Percentiles rank a stretch among this genome's conserved stretches.
These are phyloP conservation scores for Metopia argyrocephala DNA, from an alignment of 2,888 invertebrate genomes.

Conservation along the genomic window DNA sequence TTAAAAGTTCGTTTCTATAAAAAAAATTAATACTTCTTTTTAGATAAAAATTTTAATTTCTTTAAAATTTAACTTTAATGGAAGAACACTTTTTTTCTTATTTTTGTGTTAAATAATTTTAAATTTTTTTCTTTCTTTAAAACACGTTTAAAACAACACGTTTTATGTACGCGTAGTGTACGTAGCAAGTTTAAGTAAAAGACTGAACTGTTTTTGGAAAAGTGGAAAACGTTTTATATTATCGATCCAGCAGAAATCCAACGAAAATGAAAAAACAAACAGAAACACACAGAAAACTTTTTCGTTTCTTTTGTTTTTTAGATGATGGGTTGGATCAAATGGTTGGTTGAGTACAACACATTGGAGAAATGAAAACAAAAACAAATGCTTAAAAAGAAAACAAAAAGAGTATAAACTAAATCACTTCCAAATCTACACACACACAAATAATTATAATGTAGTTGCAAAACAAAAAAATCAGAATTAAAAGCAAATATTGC, in stretches of 20 bases:
- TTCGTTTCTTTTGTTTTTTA: not conserved
- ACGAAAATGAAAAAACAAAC: slow-evolving; percentile 59
- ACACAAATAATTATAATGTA: not conserved
- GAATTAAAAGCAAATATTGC: not conserved
- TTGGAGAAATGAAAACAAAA: slow-evolving; percentile 44
- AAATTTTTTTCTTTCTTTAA: slow-evolving; percentile 21
- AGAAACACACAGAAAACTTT: slow-evolving; percentile 27
- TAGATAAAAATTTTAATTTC: slow-evolving; percentile 22
- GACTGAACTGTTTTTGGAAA: slow-evolving; percentile 77
- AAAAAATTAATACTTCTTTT: slow-evolving; percentile 7
- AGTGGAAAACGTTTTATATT: slow-evolving; percentile 78
- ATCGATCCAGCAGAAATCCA: slow-evolving; percentile 72
- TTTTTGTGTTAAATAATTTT: slow-evolving; percentile 16
- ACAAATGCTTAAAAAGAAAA: not conserved
- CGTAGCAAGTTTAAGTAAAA: slow-evolving; percentile 72
- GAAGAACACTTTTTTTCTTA: slow-evolving; percentile 55
- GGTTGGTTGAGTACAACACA: slow-evolving; percentile 44
- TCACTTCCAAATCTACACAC: not conserved
- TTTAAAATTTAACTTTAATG: slow-evolving; percentile 33
- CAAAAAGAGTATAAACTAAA: not conserved
- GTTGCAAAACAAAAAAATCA: not conserved
- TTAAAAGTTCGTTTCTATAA: not conserved
- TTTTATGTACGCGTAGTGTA: slow-evolving; percentile 45
- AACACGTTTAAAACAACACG: slow-evolving; percentile 44
- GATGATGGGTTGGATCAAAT: slow-evolving; percentile 33